phyloP scores from a whole-genome alignment of 2,797 vertebrate genomes.

The Mallotus villosus region DNA sequence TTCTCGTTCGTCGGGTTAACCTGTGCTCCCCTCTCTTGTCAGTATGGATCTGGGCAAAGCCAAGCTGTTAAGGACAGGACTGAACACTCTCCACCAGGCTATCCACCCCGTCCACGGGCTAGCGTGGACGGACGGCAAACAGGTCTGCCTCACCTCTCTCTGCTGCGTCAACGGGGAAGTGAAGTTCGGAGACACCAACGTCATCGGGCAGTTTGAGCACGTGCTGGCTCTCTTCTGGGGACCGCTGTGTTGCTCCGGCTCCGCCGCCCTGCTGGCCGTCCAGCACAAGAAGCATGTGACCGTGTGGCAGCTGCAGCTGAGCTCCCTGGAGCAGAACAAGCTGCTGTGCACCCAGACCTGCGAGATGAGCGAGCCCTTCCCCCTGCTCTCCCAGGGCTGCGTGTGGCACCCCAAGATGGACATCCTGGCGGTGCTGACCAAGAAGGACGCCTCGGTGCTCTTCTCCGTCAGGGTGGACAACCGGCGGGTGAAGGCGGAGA shows the following conservation, averaged over 20 bases:
- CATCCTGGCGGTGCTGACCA: slow-evolving; percentile 85
- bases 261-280: slow-evolving; percentile 85
- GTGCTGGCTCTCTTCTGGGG: slow-evolving; percentile 92
- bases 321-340: slow-evolving; percentile 79
- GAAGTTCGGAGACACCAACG: slow-evolving; percentile 85
- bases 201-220: slow-evolving; percentile 92
- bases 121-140: slow-evolving; percentile 94
- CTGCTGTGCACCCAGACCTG: slow-evolving; percentile 87
- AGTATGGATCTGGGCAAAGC: slow-evolving; percentile 93
- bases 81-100: slow-evolving; percentile 90
- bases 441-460: slow-evolving; percentile 82
- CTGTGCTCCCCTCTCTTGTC: slow-evolving; percentile 18
- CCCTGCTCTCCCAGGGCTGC: slow-evolving; percentile 90
- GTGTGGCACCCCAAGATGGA: slow-evolving; percentile 92
- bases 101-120: slow-evolving; percentile 90
- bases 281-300: slow-evolving; percentile 90
- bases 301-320: slow-evolving; percentile 88
- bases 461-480: slow-evolving; percentile 81
- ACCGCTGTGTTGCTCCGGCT: slow-evolving; percentile 68
- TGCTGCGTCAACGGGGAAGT: slow-evolving; percentile 75
- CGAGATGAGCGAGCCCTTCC: slow-evolving; percentile 86
- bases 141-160: slow-evolving; percentile 85
- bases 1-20: slow-evolving; percentile 31
- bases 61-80: slow-evolving; percentile 87
- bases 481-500: slow-evolving; percentile 80